Evolutionary conservation across 2,113 vertebrate species (phyloP).

Genomic region (Anhinga anhinga): DNA sequence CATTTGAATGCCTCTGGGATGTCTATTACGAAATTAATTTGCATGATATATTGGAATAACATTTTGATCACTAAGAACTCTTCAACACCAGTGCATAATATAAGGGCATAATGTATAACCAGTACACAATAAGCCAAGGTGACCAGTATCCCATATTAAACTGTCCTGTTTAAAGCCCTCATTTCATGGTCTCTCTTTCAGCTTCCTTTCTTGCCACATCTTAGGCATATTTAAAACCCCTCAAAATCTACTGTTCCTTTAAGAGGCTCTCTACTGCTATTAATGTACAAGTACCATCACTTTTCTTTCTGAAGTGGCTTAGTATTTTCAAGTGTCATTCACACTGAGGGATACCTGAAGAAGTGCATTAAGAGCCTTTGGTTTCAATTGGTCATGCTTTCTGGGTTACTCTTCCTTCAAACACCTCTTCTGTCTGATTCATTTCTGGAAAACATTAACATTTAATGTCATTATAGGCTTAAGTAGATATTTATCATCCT

Average conservation of each 20-base stretch:
- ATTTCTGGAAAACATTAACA: slow-evolving; percentile 26
- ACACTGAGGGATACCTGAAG: background rate
- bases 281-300: background rate
- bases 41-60: background rate
- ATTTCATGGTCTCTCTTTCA: background rate
- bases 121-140: background rate
- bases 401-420: slow-evolving; percentile 12
- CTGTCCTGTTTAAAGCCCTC: background rate
- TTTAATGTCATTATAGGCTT: slow-evolving; percentile 5
- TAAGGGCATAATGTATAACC: background rate
- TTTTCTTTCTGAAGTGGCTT: background rate
- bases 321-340: background rate
- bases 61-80: background rate
- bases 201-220: background rate
- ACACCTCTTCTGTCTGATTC: background rate
- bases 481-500: slow-evolving; percentile 30
- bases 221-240: background rate
- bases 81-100: background rate
- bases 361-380: background rate
- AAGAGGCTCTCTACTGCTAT: background rate
- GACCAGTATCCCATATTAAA: background rate
- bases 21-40: background rate
- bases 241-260: background rate
- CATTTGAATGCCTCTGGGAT: background rate
- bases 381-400: background rate